Base-by-base conservation (phyloP, 1,140 invertebrate species). In the Pteromalus puparum region DNA sequence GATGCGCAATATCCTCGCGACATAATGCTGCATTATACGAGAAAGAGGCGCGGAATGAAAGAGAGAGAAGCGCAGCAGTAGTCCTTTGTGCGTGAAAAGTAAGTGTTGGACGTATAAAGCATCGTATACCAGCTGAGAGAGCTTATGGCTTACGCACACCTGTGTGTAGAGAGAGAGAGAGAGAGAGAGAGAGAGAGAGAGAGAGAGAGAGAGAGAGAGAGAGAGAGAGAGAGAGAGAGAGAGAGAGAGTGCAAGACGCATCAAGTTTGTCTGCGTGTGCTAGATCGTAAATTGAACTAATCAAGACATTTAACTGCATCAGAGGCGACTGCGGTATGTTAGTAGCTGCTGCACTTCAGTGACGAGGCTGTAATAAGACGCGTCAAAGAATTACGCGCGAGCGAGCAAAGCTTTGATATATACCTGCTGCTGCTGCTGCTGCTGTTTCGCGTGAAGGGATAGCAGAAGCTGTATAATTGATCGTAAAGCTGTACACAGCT, bases 261-360 rank as follows among this genome's bases (percentile, higher is more conserved):
- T 65, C 34, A 34, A 34, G 18, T 34, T 13, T n/a, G 21, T 13
- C 3, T 38, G 24, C n/a, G 13, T 18, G 13, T 28, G 76, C 28
- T 12, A 1, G 18, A 48, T 67, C 82, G 38, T 83, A 83, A 78
- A 83, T 83, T 72, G 65, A 78, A 78, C 61, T 78, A 83, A 83
- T 83, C 82, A 78, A 83, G 42, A 61, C 75, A 83, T 83, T 72
- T 70, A 82, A 76, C 81, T 82, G 38, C 18, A 34, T 34, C 30
- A 34, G 30, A 28, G 81, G 28, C 68, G 34, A 72, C 30, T 34
- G 30, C 67, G 80, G n/a, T n/a, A 30, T n/a, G n/a, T n/a, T n/a
- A n/a, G n/a, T n/a, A n/a, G n/a, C n/a, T n/a, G n/a, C n/a, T n/a
- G n/a, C n/a, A n/a, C n/a, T n/a, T n/a, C n/a, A n/a, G 30, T 46